A percentile compares a stretch with the other conserved stretches of the same genome.
These are phyloP conservation scores for Leptodactylus fallax DNA, from an alignment of 2,797 vertebrate genomes.

Conservation along the genomic window DNA sequence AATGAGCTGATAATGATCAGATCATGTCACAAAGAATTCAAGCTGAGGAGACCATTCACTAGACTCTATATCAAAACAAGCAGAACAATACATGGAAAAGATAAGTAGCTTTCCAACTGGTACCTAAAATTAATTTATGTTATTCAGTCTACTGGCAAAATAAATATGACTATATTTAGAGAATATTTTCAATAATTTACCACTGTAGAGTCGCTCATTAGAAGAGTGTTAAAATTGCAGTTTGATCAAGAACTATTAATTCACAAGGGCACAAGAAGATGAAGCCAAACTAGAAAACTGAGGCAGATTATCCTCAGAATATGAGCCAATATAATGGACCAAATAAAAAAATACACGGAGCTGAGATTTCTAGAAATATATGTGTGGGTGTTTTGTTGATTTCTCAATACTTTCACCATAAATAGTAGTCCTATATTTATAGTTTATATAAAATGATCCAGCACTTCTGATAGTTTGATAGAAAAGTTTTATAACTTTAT, in stretches of 20 bases:
- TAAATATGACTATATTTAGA: slow-evolving; percentile 50
- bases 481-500: too few relatives aligned
- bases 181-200: slow-evolving; percentile 30
- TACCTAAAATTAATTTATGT: slow-evolving; percentile 49
- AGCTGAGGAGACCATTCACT: slow-evolving; percentile 56
- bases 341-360: neutral
- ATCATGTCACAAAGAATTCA: slow-evolving; percentile 61
- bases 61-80: slow-evolving; percentile 57
- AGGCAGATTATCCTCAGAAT: neutral
- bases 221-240: neutral
- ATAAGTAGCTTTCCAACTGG: slow-evolving; percentile 42
- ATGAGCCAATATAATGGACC: neutral
- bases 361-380: neutral
- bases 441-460: too few relatives aligned
- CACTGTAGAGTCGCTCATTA: neutral
- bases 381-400: neutral
- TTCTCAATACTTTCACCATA: neutral
- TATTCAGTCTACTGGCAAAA: slow-evolving; percentile 34
- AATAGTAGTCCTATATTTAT: neutral
- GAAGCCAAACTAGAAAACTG: neutral
- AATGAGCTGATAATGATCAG: slow-evolving; percentile 61
- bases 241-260: neutral
- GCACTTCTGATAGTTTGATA: too few relatives aligned
- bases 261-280: neutral
- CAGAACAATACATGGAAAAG: slow-evolving; percentile 62